Evolutionary conservation across 1,140 invertebrate species (phyloP), one percentile per base, ranked within the genome.

Genomic region (Potamilus streckersoni): DNA sequence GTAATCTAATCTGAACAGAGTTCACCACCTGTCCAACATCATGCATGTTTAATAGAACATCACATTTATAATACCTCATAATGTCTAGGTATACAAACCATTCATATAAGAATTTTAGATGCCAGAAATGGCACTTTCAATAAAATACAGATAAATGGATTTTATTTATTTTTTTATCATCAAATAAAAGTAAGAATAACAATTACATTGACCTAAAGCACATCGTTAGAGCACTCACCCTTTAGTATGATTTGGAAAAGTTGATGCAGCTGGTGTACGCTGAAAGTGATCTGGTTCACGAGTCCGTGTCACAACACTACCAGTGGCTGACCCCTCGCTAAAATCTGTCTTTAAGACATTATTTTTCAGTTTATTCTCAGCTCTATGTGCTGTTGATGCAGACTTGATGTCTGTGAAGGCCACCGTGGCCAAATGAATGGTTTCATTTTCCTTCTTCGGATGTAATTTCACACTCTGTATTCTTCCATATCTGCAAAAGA

Each of bases 361-460:
- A 84, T 96, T 89, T 89, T 96, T 95, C 89, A 97, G 90, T 84
- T 94, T 95, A 90, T 97, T 95, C 87, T 97, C 96, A 82, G 93
- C 93, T 89, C 94, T 94, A 90, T 97, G 95, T 70, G 96, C 96
- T 91, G 97, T 97, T 83, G 95, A 93, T 85, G 96, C 96, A 84
- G 96, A 97, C 91, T 96, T 96, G 92, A 97, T 97, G 93, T 98
- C 96, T 93, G 97, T 97, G 92, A 97, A 97, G 87, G 96, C 95
- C 89, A 97, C 95, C 86, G 96, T 96, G 87, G 96, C 96, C 83
- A 92, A 92, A 67, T 91, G 74, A 72, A 64, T 70, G 17, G 74
- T 71, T 31, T 63, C 61, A 27, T 77, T 71, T 66, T 66, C 64
- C 89, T 89, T 89, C 69, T 88, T 83, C 83, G 93, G 91, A 92